These are phyloP conservation scores for Glyptemys insculpta DNA, from an alignment of 2,797 vertebrate genomes.

Conservation along the genomic window DNA sequence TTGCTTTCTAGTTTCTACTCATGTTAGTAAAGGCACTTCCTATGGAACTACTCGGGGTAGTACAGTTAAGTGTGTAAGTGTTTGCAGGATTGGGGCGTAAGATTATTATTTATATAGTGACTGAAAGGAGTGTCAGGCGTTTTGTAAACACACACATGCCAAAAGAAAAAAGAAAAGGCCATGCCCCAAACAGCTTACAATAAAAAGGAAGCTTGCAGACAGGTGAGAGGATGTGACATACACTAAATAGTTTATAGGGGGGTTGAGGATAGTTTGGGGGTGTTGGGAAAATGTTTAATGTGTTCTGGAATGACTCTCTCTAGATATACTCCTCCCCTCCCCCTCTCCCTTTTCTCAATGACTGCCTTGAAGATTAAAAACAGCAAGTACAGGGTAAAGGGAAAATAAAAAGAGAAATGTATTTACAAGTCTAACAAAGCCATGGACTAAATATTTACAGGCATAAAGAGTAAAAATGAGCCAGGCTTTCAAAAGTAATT, in stretches of 20 bases:
- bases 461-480: constrained; percentile 45
- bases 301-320: constrained; percentile 69
- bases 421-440: constrained; percentile 72
- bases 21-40: too few species aligned
- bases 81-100: neutral
- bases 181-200: constrained; percentile 65
- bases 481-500: constrained; percentile 72
- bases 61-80: constrained; percentile 42
- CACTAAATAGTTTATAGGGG: constrained; percentile 77
- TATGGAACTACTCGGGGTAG: constrained; percentile 44
- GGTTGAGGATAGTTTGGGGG: constrained; percentile 75
- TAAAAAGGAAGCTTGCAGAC: constrained; percentile 69
- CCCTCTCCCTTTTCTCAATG: constrained; percentile 48
- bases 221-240: constrained; percentile 67
- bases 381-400: constrained; percentile 53
- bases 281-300: constrained; percentile 77
- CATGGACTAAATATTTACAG: constrained; percentile 71
- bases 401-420: constrained; percentile 45
- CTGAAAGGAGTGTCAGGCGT: constrained; percentile 58
- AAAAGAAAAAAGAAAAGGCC: constrained; percentile 7
- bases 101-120: neutral
- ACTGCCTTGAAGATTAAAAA: constrained; percentile 69
- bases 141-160: constrained; percentile 60
- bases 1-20: neutral
- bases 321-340: constrained; percentile 64